These are phyloP conservation scores for Adoxophyes honmai DNA, from an alignment of 1,140 invertebrate genomes.

Conservation along the genomic window DNA sequence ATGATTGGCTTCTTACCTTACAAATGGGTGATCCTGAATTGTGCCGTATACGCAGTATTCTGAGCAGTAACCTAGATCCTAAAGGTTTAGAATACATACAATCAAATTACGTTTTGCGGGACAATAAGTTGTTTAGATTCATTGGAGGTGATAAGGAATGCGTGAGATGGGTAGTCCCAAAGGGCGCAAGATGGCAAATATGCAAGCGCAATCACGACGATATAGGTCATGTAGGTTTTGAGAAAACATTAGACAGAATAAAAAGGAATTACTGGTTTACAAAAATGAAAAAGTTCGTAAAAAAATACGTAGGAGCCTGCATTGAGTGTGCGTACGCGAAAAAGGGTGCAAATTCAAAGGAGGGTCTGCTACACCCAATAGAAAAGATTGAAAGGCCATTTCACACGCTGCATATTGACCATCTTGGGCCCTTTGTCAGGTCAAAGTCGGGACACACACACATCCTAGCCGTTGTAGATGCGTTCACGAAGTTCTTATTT, in stretches of 20 bases:
- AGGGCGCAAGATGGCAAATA: conserved; percentile 27
- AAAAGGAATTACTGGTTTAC: conserved; percentile 32
- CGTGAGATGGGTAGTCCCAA: conserved; percentile 28
- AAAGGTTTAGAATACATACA: conserved; percentile 23
- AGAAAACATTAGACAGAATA: conserved; percentile 29
- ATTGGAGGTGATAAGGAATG: conserved; percentile 16
- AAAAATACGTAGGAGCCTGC: conserved; percentile 33
- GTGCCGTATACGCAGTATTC: not conserved
- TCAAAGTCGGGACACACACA: not conserved
- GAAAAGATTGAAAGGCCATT: conserved; percentile 27
- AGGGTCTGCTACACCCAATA: conserved; percentile 30
- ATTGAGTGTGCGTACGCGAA: conserved; percentile 33
- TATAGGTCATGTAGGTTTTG: conserved; percentile 26
- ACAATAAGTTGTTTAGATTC: conserved; percentile 23
- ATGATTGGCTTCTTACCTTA: conserved; percentile 12
- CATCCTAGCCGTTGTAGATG: not conserved
- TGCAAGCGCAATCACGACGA: conserved; percentile 28
- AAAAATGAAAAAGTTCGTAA: conserved; percentile 30
- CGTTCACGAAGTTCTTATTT: not conserved
- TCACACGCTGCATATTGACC: conserved; percentile 31
- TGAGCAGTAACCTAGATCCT: conserved; percentile 20
- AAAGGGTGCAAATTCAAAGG: not conserved
- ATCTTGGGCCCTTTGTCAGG: not conserved
- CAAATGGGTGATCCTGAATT: conserved; percentile 14
- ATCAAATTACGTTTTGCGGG: conserved; percentile 25